Percentiles rank a stretch among this genome's conserved stretches.
Evolutionary conservation across 2,113 vertebrate genomes (phyloP).

Genomic region (Cheilinus undulatus): DNA sequence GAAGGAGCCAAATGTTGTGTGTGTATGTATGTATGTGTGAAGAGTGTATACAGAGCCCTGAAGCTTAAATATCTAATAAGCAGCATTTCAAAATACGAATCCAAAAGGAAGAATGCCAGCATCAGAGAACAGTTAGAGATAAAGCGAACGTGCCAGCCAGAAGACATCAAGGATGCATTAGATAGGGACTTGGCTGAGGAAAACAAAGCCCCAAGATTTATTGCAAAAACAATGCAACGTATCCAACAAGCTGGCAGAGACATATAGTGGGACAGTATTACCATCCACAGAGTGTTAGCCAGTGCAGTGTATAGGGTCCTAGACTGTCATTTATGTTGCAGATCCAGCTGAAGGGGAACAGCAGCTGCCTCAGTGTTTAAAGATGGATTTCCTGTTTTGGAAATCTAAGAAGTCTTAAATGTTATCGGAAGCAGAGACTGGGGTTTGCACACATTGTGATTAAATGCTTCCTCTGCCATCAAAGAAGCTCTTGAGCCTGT

Average conservation of each 20-base stretch:
- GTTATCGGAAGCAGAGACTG: neutral
- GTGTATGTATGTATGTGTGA: neutral
- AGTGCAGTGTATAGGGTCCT: neutral
- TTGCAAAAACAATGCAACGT: conserved; percentile 43
- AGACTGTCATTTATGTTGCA: neutral
- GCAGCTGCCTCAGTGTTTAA: neutral
- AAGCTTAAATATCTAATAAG: conserved; percentile 12
- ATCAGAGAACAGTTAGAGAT: conserved; percentile 22
- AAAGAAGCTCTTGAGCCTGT: conserved; percentile 5
- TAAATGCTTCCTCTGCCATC: neutral
- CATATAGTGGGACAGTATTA: conserved; percentile 8
- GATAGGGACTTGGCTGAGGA: conserved; percentile 39
- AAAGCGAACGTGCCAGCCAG: conserved; percentile 24
- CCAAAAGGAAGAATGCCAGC: conserved; percentile 16
- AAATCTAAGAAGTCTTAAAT: neutral
- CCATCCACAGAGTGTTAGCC: conserved; percentile 1
- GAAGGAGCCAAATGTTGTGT: neutral
- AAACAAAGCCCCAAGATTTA: conserved; percentile 25
- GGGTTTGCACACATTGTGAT: neutral
- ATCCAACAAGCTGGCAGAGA: conserved; percentile 36
- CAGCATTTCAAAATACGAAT: conserved; percentile 12
- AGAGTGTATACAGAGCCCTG: neutral
- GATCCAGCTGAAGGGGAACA: neutral
- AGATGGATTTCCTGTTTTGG: conserved; percentile 5
- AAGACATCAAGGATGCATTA: conserved; percentile 47